Evolutionary conservation across 2,113 vertebrate genomes (phyloP), one percentile per base, ranked within the genome.

Genomic region (Muntiacus reevesi): DNA sequence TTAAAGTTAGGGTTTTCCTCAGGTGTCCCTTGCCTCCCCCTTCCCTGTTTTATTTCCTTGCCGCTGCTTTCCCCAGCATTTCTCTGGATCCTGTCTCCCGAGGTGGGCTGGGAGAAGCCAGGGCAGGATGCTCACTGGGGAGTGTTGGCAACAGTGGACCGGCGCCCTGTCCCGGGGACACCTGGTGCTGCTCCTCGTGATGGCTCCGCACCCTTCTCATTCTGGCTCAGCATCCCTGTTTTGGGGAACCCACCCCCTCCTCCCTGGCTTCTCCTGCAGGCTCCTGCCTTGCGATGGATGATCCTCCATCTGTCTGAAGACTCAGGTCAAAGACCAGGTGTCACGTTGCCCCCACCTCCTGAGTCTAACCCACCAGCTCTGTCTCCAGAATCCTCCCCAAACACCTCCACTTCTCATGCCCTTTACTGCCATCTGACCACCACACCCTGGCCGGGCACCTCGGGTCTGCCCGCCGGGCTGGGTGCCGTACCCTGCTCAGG

Each of bases 141-240:
- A 59, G 47, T 4, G 14, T 33, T 62, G n/a, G 76, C 11, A 79
- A 36, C 43, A 17, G 13, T 52, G 36, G 36, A 15, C 45, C 30
- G 25, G 43, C n/a, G 17, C 57, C n/a, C 17, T 74, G 23, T 30
- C 16, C 3, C 10, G 8, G 84, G 45, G 36, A 27, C 8, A 14
- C 7, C 81, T 71, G 23, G 17, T 2, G 14, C 7, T 76, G 78
- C 3, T 55, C n/a, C 17, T 76, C 0, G 0, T 15, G 17, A 21
- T 40, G 57, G 91, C 36, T 28, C 67, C 2, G 52, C 12, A 12
- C 19, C 17, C 52, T 16, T 55, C 43, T 92, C 40, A 17, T 50
- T n/a, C 12, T 10, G 5, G 36, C 54, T 74, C 50, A 27, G 15
- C 13, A 33, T 79, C 57, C 50, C 40, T 47, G 52, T 81, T 23